A percentile compares a stretch with the other conserved stretches of the same genome.
Conservation (phyloP, 2,113 vertebrate species). For the Hemichromis elongatus region DNA sequence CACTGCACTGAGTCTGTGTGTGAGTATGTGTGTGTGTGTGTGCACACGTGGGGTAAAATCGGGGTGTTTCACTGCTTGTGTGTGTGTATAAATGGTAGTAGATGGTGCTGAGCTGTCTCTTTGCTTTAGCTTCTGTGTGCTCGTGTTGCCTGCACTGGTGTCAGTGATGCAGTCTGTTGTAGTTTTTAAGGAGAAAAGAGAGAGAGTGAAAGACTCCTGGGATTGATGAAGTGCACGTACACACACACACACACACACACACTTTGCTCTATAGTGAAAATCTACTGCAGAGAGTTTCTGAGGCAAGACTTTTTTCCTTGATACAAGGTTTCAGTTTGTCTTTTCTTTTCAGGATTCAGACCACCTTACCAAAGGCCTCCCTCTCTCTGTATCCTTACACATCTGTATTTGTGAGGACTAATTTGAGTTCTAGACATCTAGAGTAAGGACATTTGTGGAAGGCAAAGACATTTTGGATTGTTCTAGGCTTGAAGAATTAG, state of each 20-base stretch:
- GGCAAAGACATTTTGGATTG: not conserved
- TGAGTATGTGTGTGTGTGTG: not conserved
- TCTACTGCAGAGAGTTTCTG: conserved; percentile 44
- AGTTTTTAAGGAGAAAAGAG: conserved; percentile 41
- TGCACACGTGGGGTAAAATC: not conserved
- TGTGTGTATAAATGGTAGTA: conserved; percentile 4
- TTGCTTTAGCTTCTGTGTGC: conserved; percentile 30
- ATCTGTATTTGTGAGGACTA: not conserved
- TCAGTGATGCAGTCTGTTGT: conserved; percentile 52
- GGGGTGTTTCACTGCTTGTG: not conserved
- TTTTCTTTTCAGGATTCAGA: conserved; percentile 29
- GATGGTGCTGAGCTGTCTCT: conserved; percentile 39
- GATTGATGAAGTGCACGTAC: conserved; percentile 18
- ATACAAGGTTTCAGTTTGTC: conserved; percentile 13
- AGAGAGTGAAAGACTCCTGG: conserved; percentile 38
- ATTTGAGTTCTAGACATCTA: not conserved
- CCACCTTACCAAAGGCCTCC: not conserved
- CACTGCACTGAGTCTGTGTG: not conserved
- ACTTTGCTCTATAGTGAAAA: conserved; percentile 27
- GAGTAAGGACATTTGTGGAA: not conserved
- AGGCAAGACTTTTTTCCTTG: not conserved
- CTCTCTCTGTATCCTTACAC: not conserved
- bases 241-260: not conserved
- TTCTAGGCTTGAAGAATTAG: not conserved
- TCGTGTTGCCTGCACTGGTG: conserved; percentile 17